Percentiles rank a stretch among this genome's conserved stretches.
Evolutionary conservation across 2,888 invertebrate species (phyloP).

Genomic region (Ophioninae sp.): DNA sequence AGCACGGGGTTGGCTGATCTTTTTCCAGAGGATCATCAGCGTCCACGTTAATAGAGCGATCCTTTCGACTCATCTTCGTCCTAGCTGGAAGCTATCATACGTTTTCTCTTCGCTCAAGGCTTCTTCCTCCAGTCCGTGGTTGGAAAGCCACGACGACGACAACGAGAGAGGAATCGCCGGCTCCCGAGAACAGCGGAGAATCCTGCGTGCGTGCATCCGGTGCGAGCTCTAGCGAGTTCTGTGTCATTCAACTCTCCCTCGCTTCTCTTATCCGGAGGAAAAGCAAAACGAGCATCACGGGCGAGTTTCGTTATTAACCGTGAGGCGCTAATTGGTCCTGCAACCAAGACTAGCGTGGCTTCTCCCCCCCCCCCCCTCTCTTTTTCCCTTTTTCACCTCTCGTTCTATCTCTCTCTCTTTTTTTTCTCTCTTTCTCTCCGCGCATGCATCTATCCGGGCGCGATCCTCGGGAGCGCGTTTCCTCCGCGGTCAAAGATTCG

Average conservation of each 20-base stretch:
- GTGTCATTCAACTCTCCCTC: conserved; percentile 62
- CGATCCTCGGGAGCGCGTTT: conserved; percentile 41
- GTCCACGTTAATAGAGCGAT: no score
- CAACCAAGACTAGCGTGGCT: conserved; percentile 25
- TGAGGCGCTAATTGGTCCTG: conserved; percentile 61
- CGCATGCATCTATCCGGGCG: background rate
- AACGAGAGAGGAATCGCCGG: background rate
- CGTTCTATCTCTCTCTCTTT: background rate
- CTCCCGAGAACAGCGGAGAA: background rate
- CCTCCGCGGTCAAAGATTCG: conserved; percentile 39
- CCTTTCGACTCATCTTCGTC: no score
- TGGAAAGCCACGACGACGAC: background rate
- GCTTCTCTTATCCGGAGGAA: conserved; percentile 32
- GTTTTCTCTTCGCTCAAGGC: no score
- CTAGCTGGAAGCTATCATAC: no score
- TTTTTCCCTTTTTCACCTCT: background rate
- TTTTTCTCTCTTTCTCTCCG: background rate
- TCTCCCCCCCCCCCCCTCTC: background rate
- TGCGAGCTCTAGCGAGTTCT: conserved; percentile 12
- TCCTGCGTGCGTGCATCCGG: conserved; percentile 52
- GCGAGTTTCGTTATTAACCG: conserved; percentile 60
- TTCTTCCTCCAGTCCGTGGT: no score
- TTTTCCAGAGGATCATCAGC: no score
- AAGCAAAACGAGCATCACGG: conserved; percentile 46
- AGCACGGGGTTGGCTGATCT: no score